Base-by-base conservation (phyloP, 2,888 invertebrate genomes). In the Habroteleia sp. region DNA sequence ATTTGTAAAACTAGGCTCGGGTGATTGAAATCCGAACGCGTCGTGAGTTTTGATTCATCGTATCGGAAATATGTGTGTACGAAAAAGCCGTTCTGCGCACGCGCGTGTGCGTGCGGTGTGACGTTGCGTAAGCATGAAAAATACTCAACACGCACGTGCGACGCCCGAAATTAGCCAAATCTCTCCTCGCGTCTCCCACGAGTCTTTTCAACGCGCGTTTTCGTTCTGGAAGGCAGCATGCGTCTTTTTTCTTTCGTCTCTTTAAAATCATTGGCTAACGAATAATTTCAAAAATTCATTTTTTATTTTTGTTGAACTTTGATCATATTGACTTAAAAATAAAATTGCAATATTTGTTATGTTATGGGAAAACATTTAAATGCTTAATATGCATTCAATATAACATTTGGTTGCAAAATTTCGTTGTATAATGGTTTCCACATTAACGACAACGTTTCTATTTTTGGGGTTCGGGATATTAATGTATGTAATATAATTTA, bases 151-250 rank as follows among this genome's bases (percentile, higher is more conserved):
- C 81, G 81, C 84, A 84, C 84, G 84, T 84, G 83, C 84, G 80
- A 78, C 65, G 81, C 82, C n/a, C 83, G 77, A 80, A 84, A 84
- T 84, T 84, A 84, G 84, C 82, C 79, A 77, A 81, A 50, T 77
- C 77, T 72, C 68, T 62, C 62, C 23, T 25, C 58, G 16, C 63
- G 46, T 52, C 63, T 46, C 72, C 48, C 66, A 54, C 76, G 58
- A 54, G 31, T 60, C 69, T 44, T 54, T 50, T 39, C 44, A 46
- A 10, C 29, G 25, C 39, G 58, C 54, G 33, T 29, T 63, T 39
- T 56, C 48, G 46, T 48, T 33, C 41, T 50, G 37, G 41, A 50
- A 46, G 35, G 41, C 31, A 13, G 3, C 56, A 25, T 42, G 56
- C 41, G 7, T 5, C 56, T 56, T 39, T 52, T 54, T 16, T 60